A percentile compares a stretch with the other conserved stretches of the same genome.
phyloP scores from a whole-genome alignment of 2,797 vertebrate genomes.

The Varecia variegata region DNA sequence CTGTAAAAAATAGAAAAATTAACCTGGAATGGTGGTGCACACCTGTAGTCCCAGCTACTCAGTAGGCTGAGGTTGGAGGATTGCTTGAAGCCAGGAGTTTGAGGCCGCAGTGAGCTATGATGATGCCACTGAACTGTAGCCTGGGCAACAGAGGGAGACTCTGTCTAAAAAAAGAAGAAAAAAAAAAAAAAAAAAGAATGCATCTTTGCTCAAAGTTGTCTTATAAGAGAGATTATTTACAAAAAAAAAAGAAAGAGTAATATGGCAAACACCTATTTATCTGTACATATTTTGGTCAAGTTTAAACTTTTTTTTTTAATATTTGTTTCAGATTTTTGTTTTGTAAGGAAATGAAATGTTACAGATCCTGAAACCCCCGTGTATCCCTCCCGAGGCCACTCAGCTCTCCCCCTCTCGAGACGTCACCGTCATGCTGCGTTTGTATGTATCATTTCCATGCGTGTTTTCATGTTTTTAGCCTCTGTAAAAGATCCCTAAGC shows the following conservation, averaged over 20 bases:
- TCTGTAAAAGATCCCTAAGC: neutral
- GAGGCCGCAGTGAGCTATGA: neutral
- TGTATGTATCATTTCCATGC: neutral
- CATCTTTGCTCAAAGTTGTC: neutral
- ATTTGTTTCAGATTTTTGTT: neutral
- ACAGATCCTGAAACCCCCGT: neutral
- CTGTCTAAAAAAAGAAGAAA: neutral
- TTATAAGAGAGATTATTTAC: neutral
- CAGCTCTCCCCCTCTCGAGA: neutral
- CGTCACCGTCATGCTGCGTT: neutral
- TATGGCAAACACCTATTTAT: neutral
- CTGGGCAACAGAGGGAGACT: neutral
- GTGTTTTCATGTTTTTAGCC: neutral
- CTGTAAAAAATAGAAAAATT: neutral
- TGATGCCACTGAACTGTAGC: neutral
- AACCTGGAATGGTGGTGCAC: neutral
- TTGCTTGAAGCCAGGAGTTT: neutral
- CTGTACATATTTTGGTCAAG: neutral
- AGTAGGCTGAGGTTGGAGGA: neutral
- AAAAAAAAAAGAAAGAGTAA: neutral
- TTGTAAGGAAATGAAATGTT: neutral
- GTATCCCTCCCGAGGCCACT: neutral
- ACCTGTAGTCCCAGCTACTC: neutral
- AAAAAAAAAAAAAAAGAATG: neutral
- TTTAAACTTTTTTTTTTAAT: neutral